These are phyloP conservation scores for Calidris pygmaea DNA, from an alignment of 2,113 vertebrate genomes.

Conservation along the genomic window DNA sequence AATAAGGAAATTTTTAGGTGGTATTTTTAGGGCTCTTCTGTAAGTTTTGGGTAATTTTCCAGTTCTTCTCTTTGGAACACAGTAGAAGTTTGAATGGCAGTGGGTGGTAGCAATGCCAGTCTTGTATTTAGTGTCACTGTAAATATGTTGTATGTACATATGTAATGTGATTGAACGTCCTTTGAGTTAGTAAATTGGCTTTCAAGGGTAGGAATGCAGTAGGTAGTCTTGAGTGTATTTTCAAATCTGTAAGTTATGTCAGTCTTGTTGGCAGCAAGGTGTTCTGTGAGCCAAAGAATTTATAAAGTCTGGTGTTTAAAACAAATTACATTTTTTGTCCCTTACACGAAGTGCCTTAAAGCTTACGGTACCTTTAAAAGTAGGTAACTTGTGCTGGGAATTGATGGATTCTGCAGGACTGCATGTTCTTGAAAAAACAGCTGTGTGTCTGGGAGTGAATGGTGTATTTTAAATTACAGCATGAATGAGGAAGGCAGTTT, in stretches of 20 bases:
- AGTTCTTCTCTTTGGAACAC: neutral
- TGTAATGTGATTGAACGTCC: neutral
- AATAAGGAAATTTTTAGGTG: neutral
- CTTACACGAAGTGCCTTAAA: neutral
- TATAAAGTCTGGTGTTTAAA: neutral
- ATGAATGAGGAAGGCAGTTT: neutral
- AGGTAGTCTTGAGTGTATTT: neutral
- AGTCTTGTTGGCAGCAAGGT: neutral
- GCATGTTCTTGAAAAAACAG: neutral
- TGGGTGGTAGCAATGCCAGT: neutral
- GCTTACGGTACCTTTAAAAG: neutral
- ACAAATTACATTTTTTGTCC: neutral
- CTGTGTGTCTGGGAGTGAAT: neutral
- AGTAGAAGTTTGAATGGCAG: neutral
- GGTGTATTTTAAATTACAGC: neutral
- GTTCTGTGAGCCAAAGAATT: neutral
- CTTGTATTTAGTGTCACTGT: neutral
- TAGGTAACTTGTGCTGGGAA: neutral
- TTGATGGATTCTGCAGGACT: neutral
- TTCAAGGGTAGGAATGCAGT: neutral
- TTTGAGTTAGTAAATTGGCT: neutral
- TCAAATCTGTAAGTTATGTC: neutral
- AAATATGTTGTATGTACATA: neutral
- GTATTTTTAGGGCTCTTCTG: neutral
- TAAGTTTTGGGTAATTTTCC: neutral